Conservation (phyloP, 2,888 invertebrate genomes). For the Ceriagrion tenellum region DNA sequence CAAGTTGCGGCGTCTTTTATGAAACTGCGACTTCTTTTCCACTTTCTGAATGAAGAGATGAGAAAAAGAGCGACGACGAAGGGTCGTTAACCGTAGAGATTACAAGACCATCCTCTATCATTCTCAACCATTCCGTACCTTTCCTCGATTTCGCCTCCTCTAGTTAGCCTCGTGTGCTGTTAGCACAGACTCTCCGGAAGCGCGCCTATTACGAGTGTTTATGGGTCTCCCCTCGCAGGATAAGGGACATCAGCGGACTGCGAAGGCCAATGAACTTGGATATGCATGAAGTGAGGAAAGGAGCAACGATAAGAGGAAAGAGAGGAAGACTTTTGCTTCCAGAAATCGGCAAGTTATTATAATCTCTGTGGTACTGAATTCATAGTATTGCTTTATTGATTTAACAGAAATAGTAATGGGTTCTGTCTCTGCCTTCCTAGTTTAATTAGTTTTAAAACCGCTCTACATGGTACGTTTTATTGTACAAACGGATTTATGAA, state of each 20-base stretch:
- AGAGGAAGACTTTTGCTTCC: neutral
- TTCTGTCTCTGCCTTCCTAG: too few species aligned
- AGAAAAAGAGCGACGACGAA: neutral
- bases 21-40: constrained; percentile 20
- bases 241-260: neutral
- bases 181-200: neutral
- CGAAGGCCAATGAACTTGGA: neutral
- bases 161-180: neutral
- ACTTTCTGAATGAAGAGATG: neutral
- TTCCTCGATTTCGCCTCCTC: neutral
- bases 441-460: too few species aligned
- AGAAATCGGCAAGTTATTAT: too few species aligned
- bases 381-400: too few species aligned
- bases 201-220: neutral
- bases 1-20: neutral
- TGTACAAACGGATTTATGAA: too few species aligned
- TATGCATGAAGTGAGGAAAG: neutral
- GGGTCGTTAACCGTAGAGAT: constrained; percentile 10
- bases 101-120: neutral
- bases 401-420: too few species aligned
- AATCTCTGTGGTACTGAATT: too few species aligned
- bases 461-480: too few species aligned
- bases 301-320: too few species aligned
- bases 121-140: neutral
- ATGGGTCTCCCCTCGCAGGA: neutral